Evolutionary conservation across 2,888 invertebrate species (phyloP).

Genomic region (Hirtodrosophila trivittata): DNA sequence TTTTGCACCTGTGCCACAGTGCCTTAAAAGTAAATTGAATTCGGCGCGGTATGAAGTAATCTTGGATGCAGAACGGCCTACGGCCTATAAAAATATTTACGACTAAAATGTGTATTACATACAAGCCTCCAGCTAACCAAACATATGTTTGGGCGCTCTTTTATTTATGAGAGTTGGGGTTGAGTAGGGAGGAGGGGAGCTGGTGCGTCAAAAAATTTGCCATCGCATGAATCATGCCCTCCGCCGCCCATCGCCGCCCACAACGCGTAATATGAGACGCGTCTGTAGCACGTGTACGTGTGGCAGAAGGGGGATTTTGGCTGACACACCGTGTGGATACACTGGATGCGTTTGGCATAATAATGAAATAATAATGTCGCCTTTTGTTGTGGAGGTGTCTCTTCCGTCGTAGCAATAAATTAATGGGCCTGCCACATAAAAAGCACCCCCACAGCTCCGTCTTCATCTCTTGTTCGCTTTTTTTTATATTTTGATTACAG

Average conservation of each 20-base stretch:
- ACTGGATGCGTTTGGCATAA: constrained; percentile 75
- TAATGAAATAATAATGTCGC: constrained; percentile 80
- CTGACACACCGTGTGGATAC: constrained; percentile 36
- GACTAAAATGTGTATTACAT: constrained; percentile 69
- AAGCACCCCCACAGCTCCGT: constrained; percentile 56
- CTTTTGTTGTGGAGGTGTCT: constrained; percentile 72
- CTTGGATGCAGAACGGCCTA: constrained; percentile 32
- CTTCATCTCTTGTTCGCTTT: constrained; percentile 27
- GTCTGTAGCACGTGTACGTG: constrained; percentile 26
- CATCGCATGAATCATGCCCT: constrained; percentile 72
- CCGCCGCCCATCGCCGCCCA: constrained; percentile 5
- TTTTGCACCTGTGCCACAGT: constrained; percentile 5
- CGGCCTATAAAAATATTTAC: constrained; percentile 80
- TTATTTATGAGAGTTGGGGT: constrained; percentile 49
- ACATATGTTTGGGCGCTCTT: constrained; percentile 66
- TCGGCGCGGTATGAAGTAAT: constrained; percentile 44
- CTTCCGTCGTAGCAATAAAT: constrained; percentile 67
- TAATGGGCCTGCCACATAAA: constrained; percentile 75
- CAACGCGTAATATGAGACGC: constrained; percentile 68
- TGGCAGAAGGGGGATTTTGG: constrained; percentile 18
- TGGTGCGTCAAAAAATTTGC: constrained; percentile 68
- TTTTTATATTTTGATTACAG: constrained; percentile 60
- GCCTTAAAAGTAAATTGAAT: constrained; percentile 61
- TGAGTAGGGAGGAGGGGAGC: not conserved
- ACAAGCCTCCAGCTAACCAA: constrained; percentile 40